Evolutionary conservation across 2,888 invertebrate genomes (phyloP), one percentile per base, ranked within the genome.

Genomic region (Latrodectus hesperus): DNA sequence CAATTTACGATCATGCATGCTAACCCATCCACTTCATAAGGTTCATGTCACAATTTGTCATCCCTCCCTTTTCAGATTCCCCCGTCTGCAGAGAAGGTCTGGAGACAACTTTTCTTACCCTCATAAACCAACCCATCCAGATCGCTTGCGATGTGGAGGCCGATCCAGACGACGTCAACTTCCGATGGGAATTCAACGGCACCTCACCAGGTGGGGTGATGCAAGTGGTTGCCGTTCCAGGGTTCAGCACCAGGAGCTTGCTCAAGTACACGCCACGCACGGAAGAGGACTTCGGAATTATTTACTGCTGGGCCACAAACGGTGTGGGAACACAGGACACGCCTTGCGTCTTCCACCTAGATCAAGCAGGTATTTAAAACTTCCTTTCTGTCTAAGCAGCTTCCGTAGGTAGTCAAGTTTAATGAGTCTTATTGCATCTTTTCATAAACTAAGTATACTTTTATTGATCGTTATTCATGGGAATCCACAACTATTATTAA

Each of bases 131-230:
- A 38, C 81, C 89, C 17, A 89, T 90, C 4, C 88, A 89, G 52
- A 81, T 97, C 91, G 72, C 84, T 9, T 90, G 90, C 75, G 90
- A 90, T 67, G 88, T 90, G 9, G 90, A 90, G 67, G 86, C 90
- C 3, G 90, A 90, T 87, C 90, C 90, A 26, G 79, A 88, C 16
- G 90, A 91, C 70, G 95, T 96, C 91, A 95, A 95, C 91, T 98
- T 97, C 93, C 95, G 96, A 90, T 97, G 97, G 97, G 97, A 97
- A 93, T 97, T 97, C 94, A 97, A 97, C 53, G 83, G 82, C n/a
- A 83, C 85, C 11, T 82, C 82, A n/a, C 16, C 81, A 2, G 84
- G 88, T 14, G 84, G 88, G 3, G 88, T 78, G 0, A 67, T 71
- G 52, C 88, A 81, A 17, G 72, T 81, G 11, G 26, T 79, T 3